Percentiles rank a stretch among this genome's conserved stretches.
These are phyloP conservation scores for Himantopus leucocephalus DNA, from an alignment of 2,113 vertebrate species.

Conservation along the genomic window DNA sequence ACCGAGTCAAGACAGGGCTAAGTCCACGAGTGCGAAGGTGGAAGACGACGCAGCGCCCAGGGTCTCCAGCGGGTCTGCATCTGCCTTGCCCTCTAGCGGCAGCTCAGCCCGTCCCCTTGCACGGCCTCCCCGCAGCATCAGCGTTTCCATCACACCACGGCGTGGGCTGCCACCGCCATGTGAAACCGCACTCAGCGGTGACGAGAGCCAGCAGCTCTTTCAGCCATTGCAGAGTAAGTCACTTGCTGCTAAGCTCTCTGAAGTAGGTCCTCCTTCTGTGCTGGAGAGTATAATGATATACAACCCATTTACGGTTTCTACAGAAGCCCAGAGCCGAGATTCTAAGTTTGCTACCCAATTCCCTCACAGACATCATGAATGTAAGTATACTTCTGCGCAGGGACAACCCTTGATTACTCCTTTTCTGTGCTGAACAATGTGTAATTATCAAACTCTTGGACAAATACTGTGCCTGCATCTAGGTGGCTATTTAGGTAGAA, in stretches of 20 bases:
- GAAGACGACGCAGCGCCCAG: not conserved
- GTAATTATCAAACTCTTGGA: not conserved
- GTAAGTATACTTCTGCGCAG: not conserved
- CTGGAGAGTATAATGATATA: not conserved
- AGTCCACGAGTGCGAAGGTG: not conserved
- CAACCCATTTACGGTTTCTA: not conserved
- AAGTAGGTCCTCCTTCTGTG: not conserved
- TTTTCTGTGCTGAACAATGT: not conserved
- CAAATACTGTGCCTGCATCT: not conserved
- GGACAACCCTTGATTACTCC: not conserved
- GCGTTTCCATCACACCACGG: accelerated
- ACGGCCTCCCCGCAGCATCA: accelerated
- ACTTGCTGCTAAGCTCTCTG: not conserved
- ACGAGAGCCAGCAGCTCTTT: not conserved
- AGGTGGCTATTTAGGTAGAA: not conserved
- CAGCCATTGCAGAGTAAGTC: not conserved
- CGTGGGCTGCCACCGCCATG: not conserved
- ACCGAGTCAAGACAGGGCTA: not conserved
- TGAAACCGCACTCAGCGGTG: not conserved
- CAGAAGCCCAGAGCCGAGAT: not conserved
- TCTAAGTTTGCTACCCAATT: not conserved
- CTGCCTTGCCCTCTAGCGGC: not conserved
- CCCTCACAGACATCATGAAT: not conserved
- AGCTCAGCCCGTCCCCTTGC: not conserved
- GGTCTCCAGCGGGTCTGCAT: not conserved